phyloP scores from a whole-genome alignment of 2,888 invertebrate genomes.

The Philhelius pedissequus region DNA sequence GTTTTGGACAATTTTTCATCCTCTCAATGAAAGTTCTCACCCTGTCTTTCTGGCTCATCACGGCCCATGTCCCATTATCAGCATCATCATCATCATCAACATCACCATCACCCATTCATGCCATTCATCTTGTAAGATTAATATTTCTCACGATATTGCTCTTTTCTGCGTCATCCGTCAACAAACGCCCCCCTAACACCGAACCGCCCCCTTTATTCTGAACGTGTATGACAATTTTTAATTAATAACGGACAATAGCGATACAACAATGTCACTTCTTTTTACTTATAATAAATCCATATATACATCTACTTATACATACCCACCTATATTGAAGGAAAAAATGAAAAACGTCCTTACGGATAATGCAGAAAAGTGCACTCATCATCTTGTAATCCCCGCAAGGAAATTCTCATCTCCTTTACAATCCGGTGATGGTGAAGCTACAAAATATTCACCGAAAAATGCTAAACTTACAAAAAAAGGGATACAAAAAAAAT shows the following conservation, averaged over 20 bases:
- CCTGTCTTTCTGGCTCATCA: background rate
- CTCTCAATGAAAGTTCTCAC: slow-evolving; percentile 12
- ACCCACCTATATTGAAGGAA: background rate
- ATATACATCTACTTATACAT: background rate
- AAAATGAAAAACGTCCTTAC: slow-evolving; percentile 46
- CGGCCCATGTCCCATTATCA: background rate
- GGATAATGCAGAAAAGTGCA: slow-evolving; percentile 67
- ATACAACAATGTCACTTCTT: slow-evolving; percentile 48
- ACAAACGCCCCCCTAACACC: too few species aligned
- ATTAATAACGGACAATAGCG: slow-evolving; percentile 67
- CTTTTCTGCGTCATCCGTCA: slow-evolving; percentile 10
- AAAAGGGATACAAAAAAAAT: slow-evolving; percentile 16
- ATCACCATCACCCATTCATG: slow-evolving; percentile 48
- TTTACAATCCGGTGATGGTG: background rate
- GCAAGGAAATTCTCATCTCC: slow-evolving; percentile 54
- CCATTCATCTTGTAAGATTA: slow-evolving; percentile 67
- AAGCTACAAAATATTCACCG: background rate
- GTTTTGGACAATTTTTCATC: slow-evolving; percentile 33
- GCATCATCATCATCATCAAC: slow-evolving; percentile 2
- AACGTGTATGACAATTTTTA: slow-evolving; percentile 65
- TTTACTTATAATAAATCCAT: background rate
- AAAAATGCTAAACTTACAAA: slow-evolving; percentile 7
- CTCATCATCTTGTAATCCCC: slow-evolving; percentile 69
- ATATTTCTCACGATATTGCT: slow-evolving; percentile 59
- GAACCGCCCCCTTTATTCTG: background rate